Conservation (phyloP, 2,113 vertebrate genomes). For the Scophthalmus maximus region DNA sequence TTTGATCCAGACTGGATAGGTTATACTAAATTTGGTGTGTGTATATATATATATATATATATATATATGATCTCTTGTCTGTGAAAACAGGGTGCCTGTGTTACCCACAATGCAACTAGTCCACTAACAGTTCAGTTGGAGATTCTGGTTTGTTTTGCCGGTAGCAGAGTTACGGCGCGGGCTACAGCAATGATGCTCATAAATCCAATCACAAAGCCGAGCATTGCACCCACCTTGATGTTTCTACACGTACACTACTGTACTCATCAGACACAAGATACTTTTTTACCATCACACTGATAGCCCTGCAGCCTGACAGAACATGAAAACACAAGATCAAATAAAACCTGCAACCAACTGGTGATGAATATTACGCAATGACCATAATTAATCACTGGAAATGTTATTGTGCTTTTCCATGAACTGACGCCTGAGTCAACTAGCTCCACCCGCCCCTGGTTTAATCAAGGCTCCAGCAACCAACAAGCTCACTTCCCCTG, state of each 20-base stretch:
- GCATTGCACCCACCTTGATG: neutral
- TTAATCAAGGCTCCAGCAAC: conserved; percentile 19
- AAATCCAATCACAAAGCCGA: neutral
- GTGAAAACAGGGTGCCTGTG: no score
- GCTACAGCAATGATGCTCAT: neutral
- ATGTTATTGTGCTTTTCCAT: conserved; percentile 25
- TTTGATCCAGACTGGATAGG: no score
- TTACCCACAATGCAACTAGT: no score
- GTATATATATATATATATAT: no score
- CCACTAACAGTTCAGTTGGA: no score
- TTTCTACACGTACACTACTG: neutral
- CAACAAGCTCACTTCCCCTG: conserved; percentile 17
- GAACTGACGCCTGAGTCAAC: conserved; percentile 11
- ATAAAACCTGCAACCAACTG: neutral
- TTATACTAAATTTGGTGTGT: no score
- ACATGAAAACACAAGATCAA: neutral
- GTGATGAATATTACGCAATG: conserved; percentile 28
- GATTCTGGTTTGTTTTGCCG: no score
- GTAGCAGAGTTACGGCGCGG: no score
- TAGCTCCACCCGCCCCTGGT: conserved; percentile 15
- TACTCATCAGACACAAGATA: neutral
- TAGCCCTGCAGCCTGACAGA: neutral
- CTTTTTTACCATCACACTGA: neutral
- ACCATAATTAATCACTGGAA: conserved; percentile 10
- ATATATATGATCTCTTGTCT: no score